phyloP scores from a whole-genome alignment of 1,140 invertebrate species.

The Cotesia glomerata region DNA sequence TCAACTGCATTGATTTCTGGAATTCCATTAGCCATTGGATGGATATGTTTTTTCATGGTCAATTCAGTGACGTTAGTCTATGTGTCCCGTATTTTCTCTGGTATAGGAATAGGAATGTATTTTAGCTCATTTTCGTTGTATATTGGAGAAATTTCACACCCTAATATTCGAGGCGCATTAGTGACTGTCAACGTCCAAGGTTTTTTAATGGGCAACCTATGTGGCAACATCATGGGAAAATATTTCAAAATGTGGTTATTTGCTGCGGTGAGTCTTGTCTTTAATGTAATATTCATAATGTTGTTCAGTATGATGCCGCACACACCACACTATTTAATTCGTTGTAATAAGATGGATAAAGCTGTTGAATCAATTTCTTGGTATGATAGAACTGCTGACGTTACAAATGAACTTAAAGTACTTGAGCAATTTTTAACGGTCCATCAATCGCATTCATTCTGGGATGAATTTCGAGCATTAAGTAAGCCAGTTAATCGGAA shows the following conservation, averaged over 20 bases:
- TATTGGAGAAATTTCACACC: too few species aligned
- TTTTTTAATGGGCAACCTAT: too few species aligned
- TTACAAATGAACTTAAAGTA: constrained; percentile 36
- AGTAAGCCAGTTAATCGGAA: constrained; percentile 62
- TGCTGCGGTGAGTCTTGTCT: constrained; percentile 65
- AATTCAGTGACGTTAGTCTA: too few species aligned
- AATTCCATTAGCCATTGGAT: too few species aligned
- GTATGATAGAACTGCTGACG: constrained; percentile 42
- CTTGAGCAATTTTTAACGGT: constrained; percentile 39
- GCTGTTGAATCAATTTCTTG: constrained; percentile 56
- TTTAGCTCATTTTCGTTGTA: too few species aligned
- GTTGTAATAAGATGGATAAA: constrained; percentile 65
- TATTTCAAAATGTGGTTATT: constrained; percentile 67
- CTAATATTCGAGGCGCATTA: too few species aligned
- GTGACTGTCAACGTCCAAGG: too few species aligned
- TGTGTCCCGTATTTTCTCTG: too few species aligned
- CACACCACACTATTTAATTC: constrained; percentile 74
- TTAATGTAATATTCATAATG: constrained; percentile 66
- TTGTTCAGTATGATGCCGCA: constrained; percentile 74
- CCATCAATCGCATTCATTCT: constrained; percentile 18
- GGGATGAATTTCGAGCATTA: constrained; percentile 30
- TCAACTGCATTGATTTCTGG: too few species aligned
- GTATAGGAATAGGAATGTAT: too few species aligned
- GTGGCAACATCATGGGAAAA: constrained; percentile 68
- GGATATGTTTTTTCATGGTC: too few species aligned